A percentile compares a stretch with the other conserved stretches of the same genome.
Conservation (phyloP, 2,797 vertebrate species). For the Pristis pectinata region DNA sequence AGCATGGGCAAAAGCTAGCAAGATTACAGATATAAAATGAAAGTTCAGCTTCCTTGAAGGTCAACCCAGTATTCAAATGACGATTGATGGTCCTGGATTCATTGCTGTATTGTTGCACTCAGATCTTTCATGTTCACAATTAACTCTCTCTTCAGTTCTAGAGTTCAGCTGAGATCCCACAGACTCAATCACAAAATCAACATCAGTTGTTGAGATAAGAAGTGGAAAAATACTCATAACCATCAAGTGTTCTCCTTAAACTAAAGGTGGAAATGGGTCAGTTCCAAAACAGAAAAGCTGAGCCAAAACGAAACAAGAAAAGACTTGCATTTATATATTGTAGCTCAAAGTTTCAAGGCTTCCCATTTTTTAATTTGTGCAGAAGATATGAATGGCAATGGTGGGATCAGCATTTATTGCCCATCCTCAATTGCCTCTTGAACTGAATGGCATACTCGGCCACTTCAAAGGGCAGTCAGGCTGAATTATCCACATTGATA, state of each 20-base stretch:
- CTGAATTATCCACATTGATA: too few species aligned
- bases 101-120: background rate
- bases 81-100: background rate
- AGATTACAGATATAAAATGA: background rate
- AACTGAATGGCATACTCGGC: too few species aligned
- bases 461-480: too few species aligned
- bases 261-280: background rate
- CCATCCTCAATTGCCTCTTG: too few species aligned
- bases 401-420: too few species aligned
- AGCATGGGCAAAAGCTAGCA: background rate
- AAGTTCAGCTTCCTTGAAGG: background rate
- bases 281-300: background rate
- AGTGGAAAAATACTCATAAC: background rate
- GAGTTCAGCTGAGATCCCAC: background rate
- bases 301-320: background rate
- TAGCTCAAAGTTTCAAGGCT: background rate
- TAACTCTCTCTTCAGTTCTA: background rate
- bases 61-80: background rate
- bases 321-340: background rate
- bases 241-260: background rate
- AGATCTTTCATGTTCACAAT: background rate
- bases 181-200: background rate
- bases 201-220: background rate
- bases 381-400: too few species aligned
- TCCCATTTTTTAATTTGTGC: too few species aligned